Base-by-base conservation (phyloP, 2,888 invertebrate species). In the Ennomos fuscantarius region DNA sequence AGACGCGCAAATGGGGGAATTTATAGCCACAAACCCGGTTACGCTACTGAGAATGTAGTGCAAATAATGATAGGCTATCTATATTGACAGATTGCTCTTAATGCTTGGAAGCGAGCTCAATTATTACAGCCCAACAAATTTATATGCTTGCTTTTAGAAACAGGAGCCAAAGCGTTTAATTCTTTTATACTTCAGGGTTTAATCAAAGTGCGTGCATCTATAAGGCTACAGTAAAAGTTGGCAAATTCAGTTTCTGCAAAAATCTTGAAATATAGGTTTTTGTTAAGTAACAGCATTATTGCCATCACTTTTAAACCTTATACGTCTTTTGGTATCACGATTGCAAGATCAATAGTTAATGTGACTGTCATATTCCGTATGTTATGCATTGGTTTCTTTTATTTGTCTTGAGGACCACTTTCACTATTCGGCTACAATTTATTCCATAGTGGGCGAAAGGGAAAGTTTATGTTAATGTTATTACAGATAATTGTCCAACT, bases 401-500 rank as follows among this genome's bases (percentile, higher is more conserved):
- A 73, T 73, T 75, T 66, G 68, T 63, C 49, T 65, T 54, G 61
- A 69, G 62, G 60, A 73, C 68, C 73, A 85, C 88, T 88, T 89
- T 89, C 87, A 81, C 84, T 84, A 61, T 67, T 76, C 81, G 75
- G 83, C 85, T 81, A 87, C 86, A 62, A 67, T 64, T 71, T 66
- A 67, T 76, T 76, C 70, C 69, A 72, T 61, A 69, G 78, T 82
- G 78, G 80, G 78, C 75, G 79, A 79, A 63, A 74, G 79, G 73
- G 79, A 86, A 84, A 86, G 79, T 81, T 60, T 81, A 79, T 79
- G 78, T 63, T 76, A 79, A 82, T 79, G 65, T 55, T 63, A 49
- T 53, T 40, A 52, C 53, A 33, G 49, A 59, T 59, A 59, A 59
- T 59, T 54, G 58, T 59, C 48, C 44, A 36, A 39, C 48, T 40